Base-by-base conservation (phyloP, 1,140 invertebrate species). In the Psix sp. region DNA sequence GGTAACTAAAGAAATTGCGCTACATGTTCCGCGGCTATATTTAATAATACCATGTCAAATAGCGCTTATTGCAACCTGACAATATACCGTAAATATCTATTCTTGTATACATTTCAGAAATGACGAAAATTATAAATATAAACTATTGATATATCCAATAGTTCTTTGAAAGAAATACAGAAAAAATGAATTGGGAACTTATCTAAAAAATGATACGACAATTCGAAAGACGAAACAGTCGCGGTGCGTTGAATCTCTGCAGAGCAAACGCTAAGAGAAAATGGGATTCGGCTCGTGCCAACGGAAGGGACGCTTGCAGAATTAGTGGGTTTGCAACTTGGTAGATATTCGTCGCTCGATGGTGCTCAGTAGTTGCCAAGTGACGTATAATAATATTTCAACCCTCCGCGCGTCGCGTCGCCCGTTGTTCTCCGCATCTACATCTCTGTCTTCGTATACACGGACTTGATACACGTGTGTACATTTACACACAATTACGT, bases 351-450 rank as follows among this genome's bases (percentile, higher is more conserved):
- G 78, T 77, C 80, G 76, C 81, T 84, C 81, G 83, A 84, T 83
- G 80, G 81, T 77, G 80, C 81, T 82, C 75, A 81, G 82, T 82
- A 83, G 82, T 85, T 83, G 82, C 83, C 83, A 83, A 86, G 80
- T 83, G 82, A 86, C 82, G 83, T 83, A 86, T 86, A 83, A 84
- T 84, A 86, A 85, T 86, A 85, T 85, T 84, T 86, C 82, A 85
- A 80, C 80, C 82, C 78, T 60, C 63, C 38, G 18, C 18, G 56
- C 71, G 63, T 46, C 62, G 49, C 57, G 16, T 45, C 56, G 18
- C 63, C 40, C 52, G 68, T 72, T 57, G 68, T 71, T 56, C 67
- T 62, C 67, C n/a, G 57, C 51, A 51, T 71, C 57, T 74, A 72
- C 60, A 74, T 82, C 77, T 79, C 77, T 76, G 66, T 77, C 73